Evolutionary conservation across 2,888 invertebrate species (phyloP).

Genomic region (Platycnemis pennipes): DNA sequence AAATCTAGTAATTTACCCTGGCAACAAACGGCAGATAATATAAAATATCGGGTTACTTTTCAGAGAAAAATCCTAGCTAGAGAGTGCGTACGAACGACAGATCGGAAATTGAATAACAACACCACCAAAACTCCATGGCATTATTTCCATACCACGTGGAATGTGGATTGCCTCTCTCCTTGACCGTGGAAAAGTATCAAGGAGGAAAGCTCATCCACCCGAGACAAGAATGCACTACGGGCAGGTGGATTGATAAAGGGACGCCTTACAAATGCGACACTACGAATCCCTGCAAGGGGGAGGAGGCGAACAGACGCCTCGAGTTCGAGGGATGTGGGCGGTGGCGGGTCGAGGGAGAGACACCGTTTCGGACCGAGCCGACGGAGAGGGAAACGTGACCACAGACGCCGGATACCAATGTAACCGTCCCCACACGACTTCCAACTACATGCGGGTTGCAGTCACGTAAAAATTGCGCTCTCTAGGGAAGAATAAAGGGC

Average conservation of each 20-base stretch:
- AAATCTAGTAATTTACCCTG: too few species aligned
- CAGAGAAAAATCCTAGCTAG: too few species aligned
- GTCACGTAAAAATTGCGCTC: neutral
- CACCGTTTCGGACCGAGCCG: neutral
- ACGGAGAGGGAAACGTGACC: neutral
- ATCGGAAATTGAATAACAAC: too few species aligned
- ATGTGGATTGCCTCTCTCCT: neutral
- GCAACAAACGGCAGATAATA: too few species aligned
- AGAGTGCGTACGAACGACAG: too few species aligned
- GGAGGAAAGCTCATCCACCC: neutral
- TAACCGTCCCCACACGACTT: too few species aligned
- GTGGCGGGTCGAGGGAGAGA: neutral
- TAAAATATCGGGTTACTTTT: too few species aligned
- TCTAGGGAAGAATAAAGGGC: too few species aligned
- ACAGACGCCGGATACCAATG: neutral
- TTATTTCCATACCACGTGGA: neutral
- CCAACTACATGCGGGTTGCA: neutral
- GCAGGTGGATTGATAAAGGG: slow-evolving; percentile 24
- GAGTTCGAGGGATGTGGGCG: neutral
- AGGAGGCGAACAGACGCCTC: neutral
- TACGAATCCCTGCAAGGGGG: neutral
- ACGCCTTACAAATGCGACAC: neutral
- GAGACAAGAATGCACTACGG: neutral
- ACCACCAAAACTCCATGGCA: too few species aligned
- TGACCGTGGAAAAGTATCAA: neutral